phyloP scores from a whole-genome alignment of 2,113 vertebrate species.

The Equus quagga region DNA sequence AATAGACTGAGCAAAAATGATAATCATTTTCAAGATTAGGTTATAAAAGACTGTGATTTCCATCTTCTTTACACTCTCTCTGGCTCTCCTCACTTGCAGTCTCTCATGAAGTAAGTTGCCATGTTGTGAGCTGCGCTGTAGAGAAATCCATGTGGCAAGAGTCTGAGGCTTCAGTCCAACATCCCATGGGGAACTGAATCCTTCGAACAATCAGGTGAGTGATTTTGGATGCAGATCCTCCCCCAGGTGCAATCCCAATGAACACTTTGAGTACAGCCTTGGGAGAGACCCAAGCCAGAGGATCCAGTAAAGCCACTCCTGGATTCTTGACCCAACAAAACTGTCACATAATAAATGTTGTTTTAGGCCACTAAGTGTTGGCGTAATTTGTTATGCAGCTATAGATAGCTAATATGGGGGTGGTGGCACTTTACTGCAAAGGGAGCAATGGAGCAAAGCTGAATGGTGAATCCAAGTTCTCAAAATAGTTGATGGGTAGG shows the following conservation, averaged over 20 bases:
- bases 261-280: not conserved
- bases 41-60: not conserved
- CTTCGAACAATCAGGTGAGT: not conserved
- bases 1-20: not conserved
- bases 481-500: not conserved
- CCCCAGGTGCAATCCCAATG: too few relatives aligned
- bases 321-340: not conserved
- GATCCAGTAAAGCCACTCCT: fast-evolving
- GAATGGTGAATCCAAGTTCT: not conserved
- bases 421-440: not conserved
- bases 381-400: not conserved
- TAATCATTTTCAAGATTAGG: not conserved
- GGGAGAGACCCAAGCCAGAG: not conserved
- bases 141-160: not conserved
- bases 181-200: not conserved
- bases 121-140: not conserved
- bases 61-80: not conserved
- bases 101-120: not conserved
- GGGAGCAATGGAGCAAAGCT: not conserved
- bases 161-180: not conserved
- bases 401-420: not conserved
- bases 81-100: not conserved
- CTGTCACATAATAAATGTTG: not conserved
- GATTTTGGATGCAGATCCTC: not conserved
- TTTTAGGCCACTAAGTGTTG: not conserved